Conservation (phyloP, 2,113 vertebrate genomes). For the Ia io region DNA sequence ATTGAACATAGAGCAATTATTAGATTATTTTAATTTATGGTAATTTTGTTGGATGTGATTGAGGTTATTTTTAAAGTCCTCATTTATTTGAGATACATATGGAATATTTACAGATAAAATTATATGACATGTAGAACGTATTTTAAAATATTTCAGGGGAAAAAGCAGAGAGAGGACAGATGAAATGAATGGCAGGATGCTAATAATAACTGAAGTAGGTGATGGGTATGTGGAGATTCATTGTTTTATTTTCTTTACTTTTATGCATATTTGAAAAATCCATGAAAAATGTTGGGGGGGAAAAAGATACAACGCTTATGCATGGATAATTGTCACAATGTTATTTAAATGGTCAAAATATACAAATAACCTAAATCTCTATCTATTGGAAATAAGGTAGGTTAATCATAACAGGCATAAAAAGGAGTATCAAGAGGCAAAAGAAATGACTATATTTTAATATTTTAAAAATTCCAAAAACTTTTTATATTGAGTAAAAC, state of each 20-base stretch:
- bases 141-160: neutral
- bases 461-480: neutral
- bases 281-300: neutral
- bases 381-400: neutral
- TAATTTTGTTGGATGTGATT: neutral
- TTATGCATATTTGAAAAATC: neutral
- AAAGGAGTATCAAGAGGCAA: neutral
- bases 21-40: neutral
- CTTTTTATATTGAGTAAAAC: neutral
- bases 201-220: neutral
- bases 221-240: neutral
- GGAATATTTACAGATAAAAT: slow-evolving; percentile 13
- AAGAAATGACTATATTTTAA: neutral
- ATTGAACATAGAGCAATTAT: neutral
- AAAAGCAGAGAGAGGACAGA: neutral
- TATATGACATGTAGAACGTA: neutral
- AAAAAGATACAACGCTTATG: neutral
- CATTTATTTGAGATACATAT: neutral
- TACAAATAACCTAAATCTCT: slow-evolving; percentile 16
- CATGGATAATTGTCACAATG: neutral
- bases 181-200: neutral
- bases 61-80: neutral
- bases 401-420: neutral
- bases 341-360: neutral
- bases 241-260: neutral